These are phyloP conservation scores for Drosophila austrosaltans DNA, from an alignment of 2,888 invertebrate genomes.

Conservation along the genomic window DNA sequence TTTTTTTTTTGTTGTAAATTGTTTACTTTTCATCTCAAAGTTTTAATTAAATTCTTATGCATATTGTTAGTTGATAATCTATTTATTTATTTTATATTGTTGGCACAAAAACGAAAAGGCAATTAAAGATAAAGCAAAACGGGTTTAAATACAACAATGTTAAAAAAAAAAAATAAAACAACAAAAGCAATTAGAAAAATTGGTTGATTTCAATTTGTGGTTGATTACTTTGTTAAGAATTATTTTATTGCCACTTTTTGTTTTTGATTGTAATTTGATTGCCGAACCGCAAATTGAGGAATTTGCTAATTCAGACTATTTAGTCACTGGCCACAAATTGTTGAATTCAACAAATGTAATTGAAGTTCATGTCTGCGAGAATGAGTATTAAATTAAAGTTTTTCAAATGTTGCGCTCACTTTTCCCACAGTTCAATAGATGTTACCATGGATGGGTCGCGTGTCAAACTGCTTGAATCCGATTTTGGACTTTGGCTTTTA, in stretches of 20 bases:
- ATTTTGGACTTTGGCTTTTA: slow-evolving; percentile 56
- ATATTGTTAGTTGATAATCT: slow-evolving; percentile 25
- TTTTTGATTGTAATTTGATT: not conserved
- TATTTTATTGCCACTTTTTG: not conserved
- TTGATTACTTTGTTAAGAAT: not conserved
- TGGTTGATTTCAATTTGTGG: not conserved
- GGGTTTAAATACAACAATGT: not conserved
- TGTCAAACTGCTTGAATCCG: slow-evolving; percentile 52
- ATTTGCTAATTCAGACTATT: not conserved
- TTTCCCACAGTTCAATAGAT: not conserved
- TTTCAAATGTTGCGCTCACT: not conserved
- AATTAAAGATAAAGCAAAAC: slow-evolving; percentile 4
- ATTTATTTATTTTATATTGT: slow-evolving; percentile 16
- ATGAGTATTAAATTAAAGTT: not conserved
- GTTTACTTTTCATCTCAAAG: slow-evolving; percentile 39
- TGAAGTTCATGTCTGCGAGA: not conserved
- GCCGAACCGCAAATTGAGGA: not conserved
- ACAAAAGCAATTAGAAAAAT: not conserved
- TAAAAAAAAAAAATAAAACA: not conserved
- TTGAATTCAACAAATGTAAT: not conserved
- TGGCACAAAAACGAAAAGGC: slow-evolving; percentile 14
- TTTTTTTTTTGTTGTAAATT: slow-evolving; percentile 8
- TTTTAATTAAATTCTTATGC: slow-evolving; percentile 50
- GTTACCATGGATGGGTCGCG: slow-evolving; percentile 45
- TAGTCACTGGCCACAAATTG: not conserved